These are phyloP conservation scores for Momotus momota DNA, from an alignment of 2,797 vertebrate genomes.

Conservation along the genomic window DNA sequence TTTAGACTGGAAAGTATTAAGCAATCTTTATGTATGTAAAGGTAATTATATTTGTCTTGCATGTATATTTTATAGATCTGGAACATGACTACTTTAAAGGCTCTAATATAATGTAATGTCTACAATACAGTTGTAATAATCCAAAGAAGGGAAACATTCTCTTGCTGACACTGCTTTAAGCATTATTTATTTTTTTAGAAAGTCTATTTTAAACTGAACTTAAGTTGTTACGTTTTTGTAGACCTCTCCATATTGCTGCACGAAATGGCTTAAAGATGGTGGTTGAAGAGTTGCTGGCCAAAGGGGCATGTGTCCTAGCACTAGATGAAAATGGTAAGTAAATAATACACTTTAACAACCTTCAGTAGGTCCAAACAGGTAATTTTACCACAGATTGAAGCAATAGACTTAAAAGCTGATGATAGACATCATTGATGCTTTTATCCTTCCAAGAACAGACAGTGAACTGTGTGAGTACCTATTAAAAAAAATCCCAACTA, in stretches of 20 bases:
- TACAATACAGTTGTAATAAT: neutral
- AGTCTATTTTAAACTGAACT: neutral
- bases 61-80: neutral
- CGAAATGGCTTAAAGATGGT: constrained; percentile 92
- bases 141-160: neutral
- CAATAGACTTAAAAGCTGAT: constrained; percentile 20
- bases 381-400: neutral
- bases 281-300: constrained; percentile 91
- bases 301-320: constrained; percentile 91
- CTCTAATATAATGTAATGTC: neutral
- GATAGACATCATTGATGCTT: constrained; percentile 6
- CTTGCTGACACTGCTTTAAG: neutral
- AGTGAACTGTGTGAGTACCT: constrained; percentile 45
- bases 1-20: neutral
- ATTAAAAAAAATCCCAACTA: neutral
- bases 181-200: neutral
- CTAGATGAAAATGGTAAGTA: constrained; percentile 93
- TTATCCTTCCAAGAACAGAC: constrained; percentile 38
- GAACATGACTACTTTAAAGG: neutral
- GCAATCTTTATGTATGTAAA: neutral
- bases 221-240: constrained; percentile 59
- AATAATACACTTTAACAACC: neutral
- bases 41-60: neutral
- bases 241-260: constrained; percentile 93
- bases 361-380: neutral